Evolutionary conservation across 2,113 vertebrate genomes (phyloP).

Genomic region (Rattus rattus): DNA sequence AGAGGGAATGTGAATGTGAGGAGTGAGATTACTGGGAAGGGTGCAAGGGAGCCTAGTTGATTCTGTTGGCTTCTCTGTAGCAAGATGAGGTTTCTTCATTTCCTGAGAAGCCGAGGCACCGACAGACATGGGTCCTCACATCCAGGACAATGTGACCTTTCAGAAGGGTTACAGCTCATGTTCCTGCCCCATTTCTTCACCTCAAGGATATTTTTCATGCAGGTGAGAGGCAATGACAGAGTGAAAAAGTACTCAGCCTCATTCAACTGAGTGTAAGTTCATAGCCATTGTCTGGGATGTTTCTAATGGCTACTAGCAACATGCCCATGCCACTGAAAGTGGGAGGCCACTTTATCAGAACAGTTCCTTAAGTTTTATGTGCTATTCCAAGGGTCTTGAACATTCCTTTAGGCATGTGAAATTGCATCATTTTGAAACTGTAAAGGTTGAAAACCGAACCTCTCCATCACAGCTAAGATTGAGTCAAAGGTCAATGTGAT

Average conservation of each 20-base stretch:
- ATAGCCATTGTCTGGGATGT: fast-evolving
- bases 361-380: neutral
- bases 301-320: neutral
- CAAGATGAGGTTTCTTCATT: neutral
- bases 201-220: neutral
- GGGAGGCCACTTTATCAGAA: neutral
- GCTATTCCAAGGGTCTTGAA: neutral
- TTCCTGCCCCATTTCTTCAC: neutral
- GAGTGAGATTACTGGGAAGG: too few relatives aligned
- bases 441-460: neutral
- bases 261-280: fast-evolving
- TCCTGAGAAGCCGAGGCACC: neutral
- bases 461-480: fast-evolving
- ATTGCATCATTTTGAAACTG: neutral
- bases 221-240: too few relatives aligned
- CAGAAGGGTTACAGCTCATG: neutral
- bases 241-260: fast-evolving
- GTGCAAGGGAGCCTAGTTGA: too few relatives aligned
- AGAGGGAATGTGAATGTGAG: too few relatives aligned
- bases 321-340: neutral
- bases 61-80: too few relatives aligned
- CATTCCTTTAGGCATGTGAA: neutral
- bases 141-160: neutral
- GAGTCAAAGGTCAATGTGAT: too few relatives aligned
- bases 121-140: too few relatives aligned